phyloP scores from a whole-genome alignment of 2,113 vertebrate species.

The Lates calcarifer region DNA sequence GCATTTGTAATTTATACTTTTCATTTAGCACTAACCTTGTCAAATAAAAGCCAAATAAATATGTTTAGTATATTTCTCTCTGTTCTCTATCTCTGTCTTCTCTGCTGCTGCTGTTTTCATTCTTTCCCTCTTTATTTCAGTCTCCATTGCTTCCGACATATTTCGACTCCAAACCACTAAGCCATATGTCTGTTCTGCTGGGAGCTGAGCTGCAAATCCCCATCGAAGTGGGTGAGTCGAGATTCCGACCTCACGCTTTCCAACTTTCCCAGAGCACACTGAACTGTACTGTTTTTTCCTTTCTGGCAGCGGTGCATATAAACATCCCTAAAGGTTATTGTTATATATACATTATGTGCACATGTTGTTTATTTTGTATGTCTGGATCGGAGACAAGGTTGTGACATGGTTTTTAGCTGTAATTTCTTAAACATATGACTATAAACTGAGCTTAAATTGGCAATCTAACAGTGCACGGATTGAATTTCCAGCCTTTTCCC shows the following conservation, averaged over 20 bases:
- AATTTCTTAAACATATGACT: slow-evolving; percentile 48
- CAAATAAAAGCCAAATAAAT: slow-evolving; percentile 32
- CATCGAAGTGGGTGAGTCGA: slow-evolving; percentile 47
- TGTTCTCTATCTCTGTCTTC: slow-evolving; percentile 2
- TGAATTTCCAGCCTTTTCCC: slow-evolving; percentile 25
- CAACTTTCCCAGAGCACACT: slow-evolving; percentile 47
- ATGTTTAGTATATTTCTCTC: slow-evolving; percentile 19
- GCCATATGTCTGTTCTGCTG: slow-evolving; percentile 51
- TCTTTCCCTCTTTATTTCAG: slow-evolving; percentile 11
- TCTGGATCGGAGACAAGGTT: slow-evolving; percentile 55
- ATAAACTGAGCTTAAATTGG: slow-evolving; percentile 25
- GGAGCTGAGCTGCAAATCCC: slow-evolving; percentile 49
- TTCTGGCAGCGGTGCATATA: slow-evolving; percentile 20
- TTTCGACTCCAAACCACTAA: slow-evolving; percentile 42
- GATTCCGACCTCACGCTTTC: slow-evolving; percentile 1
- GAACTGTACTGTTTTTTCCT: slow-evolving; percentile 27
- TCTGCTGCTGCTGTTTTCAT: not conserved
- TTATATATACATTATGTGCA: slow-evolving; percentile 17
- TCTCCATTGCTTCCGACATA: slow-evolving; percentile 38
- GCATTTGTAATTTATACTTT: not conserved
- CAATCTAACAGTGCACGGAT: slow-evolving; percentile 6
- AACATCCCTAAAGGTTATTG: slow-evolving; percentile 39
- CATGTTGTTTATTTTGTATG: slow-evolving; percentile 58
- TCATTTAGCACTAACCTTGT: slow-evolving; percentile 35
- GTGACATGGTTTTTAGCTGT: slow-evolving; percentile 20